Evolutionary conservation across 1,140 invertebrate genomes (phyloP).

Genomic region (Maniola jurtina): DNA sequence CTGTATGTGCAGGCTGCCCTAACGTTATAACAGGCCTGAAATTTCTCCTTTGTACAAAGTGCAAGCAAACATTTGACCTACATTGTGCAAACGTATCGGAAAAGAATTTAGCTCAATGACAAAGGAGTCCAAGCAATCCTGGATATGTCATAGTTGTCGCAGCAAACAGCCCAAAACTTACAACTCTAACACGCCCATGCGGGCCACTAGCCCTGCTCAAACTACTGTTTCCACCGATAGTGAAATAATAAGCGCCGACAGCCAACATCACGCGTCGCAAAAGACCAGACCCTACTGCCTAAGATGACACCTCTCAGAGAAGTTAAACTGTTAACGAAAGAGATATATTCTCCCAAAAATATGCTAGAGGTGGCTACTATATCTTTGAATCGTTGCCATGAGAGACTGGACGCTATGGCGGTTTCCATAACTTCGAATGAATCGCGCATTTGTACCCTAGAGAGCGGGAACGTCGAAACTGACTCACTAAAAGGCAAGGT

Average conservation of each 20-base stretch:
- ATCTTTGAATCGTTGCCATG: slow-evolving; percentile 20
- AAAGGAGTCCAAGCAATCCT: slow-evolving; percentile 11
- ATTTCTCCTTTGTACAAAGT: slow-evolving; percentile 10
- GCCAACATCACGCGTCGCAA: no score
- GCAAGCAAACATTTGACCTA: slow-evolving; percentile 16
- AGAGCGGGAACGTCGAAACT: slow-evolving; percentile 8
- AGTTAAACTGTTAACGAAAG: slow-evolving; percentile 13
- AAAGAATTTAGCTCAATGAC: slow-evolving; percentile 12
- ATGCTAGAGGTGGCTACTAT: slow-evolving; percentile 22
- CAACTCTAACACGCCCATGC: slow-evolving; percentile 25
- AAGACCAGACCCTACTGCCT: no score
- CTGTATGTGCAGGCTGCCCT: slow-evolving; percentile 5
- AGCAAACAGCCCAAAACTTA: slow-evolving; percentile 23
- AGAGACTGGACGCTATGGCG: slow-evolving; percentile 13
- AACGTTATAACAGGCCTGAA: neutral
- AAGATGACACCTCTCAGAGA: neutral
- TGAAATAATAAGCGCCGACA: no score
- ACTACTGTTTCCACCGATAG: no score
- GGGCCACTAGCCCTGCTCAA: neutral
- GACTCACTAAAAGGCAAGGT: slow-evolving; percentile 20
- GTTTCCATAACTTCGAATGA: slow-evolving; percentile 12
- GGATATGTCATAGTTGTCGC: slow-evolving; percentile 24
- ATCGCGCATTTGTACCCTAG: slow-evolving; percentile 11
- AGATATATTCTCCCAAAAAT: slow-evolving; percentile 17
- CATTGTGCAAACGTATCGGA: slow-evolving; percentile 17